phyloP scores from a whole-genome alignment of 2,888 invertebrate species.

The Coremacera marginata region DNA sequence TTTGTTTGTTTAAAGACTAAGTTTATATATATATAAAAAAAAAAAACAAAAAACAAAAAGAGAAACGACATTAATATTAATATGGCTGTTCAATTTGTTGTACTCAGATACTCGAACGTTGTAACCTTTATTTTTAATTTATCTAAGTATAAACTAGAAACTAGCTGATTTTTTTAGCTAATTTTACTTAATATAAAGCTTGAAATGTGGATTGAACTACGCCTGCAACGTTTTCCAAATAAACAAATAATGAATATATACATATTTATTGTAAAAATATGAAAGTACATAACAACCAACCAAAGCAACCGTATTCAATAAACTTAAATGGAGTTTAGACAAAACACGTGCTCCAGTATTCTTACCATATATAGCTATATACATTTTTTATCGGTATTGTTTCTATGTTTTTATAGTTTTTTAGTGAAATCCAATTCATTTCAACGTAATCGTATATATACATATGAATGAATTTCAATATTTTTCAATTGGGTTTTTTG shows the following conservation, averaged over 20 bases:
- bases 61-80: conserved; percentile 20
- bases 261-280: conserved; percentile 3
- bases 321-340: conserved; percentile 57
- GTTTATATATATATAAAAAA: background rate
- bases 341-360: conserved; percentile 59
- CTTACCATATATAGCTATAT: conserved; percentile 16
- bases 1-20: too few relatives aligned
- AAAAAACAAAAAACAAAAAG: conserved; percentile 16
- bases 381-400: conserved; percentile 17
- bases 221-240: conserved; percentile 57
- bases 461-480: conserved; percentile 48
- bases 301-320: conserved; percentile 45
- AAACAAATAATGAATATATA: conserved; percentile 1
- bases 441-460: conserved; percentile 49
- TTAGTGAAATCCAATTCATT: conserved; percentile 38
- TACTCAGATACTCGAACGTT: conserved; percentile 24
- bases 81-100: conserved; percentile 37
- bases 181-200: conserved; percentile 46
- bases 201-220: conserved; percentile 63
- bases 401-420: background rate
- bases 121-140: conserved; percentile 32
- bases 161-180: conserved; percentile 47
- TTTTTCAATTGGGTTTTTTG: conserved; percentile 47
- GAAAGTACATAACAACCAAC: conserved; percentile 46
- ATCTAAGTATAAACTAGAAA: conserved; percentile 25